These are phyloP conservation scores for Oriolus oriolus DNA, from an alignment of 2,113 vertebrate species.

Conservation along the genomic window DNA sequence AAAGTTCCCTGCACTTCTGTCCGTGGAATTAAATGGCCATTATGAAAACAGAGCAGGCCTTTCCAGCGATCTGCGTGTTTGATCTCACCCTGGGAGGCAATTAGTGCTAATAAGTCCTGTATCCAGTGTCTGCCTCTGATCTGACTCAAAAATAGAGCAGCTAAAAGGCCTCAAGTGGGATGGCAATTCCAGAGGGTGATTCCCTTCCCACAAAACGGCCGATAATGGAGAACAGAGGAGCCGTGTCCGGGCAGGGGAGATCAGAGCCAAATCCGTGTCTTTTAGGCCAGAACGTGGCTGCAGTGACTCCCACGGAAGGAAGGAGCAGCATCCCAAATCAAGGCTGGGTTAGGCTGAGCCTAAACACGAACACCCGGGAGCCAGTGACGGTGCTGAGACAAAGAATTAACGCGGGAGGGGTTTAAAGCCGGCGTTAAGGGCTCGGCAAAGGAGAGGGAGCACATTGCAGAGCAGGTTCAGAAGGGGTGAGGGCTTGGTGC, in stretches of 20 bases:
- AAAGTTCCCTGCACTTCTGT: conserved; percentile 17
- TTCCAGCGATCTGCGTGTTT: not conserved
- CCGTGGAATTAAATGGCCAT: conserved; percentile 39
- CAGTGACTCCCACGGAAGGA: not conserved
- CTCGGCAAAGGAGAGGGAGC: not conserved
- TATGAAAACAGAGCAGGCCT: conserved; percentile 43
- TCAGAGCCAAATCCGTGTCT: not conserved
- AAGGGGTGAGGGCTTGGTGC: not conserved
- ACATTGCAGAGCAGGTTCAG: not conserved
- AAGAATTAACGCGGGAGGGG: not conserved
- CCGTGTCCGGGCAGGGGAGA: not conserved
- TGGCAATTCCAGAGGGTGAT: not conserved
- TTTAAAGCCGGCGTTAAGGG: not conserved
- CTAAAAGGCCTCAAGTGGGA: not conserved
- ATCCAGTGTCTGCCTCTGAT: not conserved
- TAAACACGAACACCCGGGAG: not conserved
- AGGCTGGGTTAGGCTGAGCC: not conserved
- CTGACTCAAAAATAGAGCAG: not conserved
- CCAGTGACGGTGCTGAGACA: not conserved
- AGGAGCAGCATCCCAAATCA: not conserved
- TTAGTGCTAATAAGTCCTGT: conserved; percentile 22
- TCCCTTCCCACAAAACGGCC: not conserved
- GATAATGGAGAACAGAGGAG: not conserved
- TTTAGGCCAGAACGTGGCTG: not conserved
- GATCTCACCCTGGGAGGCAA: conserved; percentile 45